Percentiles rank a stretch among this genome's conserved stretches.
Conservation (phyloP, 1,140 invertebrate genomes). For the Adelges cooleyi region DNA sequence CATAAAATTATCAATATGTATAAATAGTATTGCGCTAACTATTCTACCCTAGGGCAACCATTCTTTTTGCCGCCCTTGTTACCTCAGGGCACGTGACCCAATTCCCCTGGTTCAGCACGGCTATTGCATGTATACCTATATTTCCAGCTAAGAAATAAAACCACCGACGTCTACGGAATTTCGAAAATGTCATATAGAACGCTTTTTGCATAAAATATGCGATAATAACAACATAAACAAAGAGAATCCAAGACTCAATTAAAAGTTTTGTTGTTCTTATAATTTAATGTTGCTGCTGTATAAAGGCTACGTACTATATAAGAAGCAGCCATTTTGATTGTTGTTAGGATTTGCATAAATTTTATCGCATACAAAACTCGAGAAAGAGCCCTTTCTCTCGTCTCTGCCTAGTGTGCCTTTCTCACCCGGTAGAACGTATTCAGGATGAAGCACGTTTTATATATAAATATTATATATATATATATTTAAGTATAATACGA, state of each 20-base stretch:
- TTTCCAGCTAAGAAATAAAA: too few species aligned
- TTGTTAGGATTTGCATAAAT: conserved; percentile 27
- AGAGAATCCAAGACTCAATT: conserved; percentile 9
- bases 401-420: too few species aligned
- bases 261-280: conserved; percentile 29
- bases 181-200: too few species aligned
- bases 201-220: not conserved
- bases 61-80: too few species aligned
- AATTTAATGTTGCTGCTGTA: conserved; percentile 9
- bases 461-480: not conserved
- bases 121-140: too few species aligned
- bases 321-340: conserved; percentile 26
- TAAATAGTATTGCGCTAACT: too few species aligned
- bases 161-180: too few species aligned
- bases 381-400: conserved; percentile 1
- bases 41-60: too few species aligned
- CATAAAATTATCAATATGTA: too few species aligned
- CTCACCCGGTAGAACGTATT: not conserved
- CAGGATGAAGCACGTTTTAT: conserved; percentile 3
- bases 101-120: too few species aligned
- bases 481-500: conserved; percentile 8
- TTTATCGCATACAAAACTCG: conserved; percentile 24
- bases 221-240: conserved; percentile 2
- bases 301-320: not conserved
- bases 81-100: too few species aligned